These are phyloP conservation scores for Leptinotarsa texana DNA, from an alignment of 1,140 invertebrate species.

Conservation along the genomic window DNA sequence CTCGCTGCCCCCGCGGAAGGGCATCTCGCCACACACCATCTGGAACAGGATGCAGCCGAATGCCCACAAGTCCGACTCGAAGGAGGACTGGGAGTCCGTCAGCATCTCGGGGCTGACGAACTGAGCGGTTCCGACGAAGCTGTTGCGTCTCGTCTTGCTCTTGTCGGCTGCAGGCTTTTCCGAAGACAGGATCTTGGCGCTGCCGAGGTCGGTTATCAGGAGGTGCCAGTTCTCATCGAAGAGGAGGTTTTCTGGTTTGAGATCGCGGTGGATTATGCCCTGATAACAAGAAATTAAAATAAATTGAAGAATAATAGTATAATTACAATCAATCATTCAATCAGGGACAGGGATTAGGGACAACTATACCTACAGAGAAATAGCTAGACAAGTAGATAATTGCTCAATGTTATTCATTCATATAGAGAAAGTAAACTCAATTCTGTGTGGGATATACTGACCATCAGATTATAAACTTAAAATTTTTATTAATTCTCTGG, in stretches of 20 bases:
- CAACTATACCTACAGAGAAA: no score
- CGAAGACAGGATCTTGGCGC: conserved; percentile 76
- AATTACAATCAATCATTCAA: no score
- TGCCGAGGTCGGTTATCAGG: conserved; percentile 96
- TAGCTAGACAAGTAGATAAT: no score
- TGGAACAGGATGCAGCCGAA: conserved; percentile 97
- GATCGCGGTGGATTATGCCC: conserved; percentile 90
- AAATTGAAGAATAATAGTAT: no score
- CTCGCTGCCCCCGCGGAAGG: conserved; percentile 91
- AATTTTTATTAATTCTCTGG: no score
- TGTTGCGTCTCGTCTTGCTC: not conserved
- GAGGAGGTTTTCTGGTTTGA: conserved; percentile 89
- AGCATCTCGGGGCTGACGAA: conserved; percentile 97
- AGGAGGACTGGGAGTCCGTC: conserved; percentile 74
- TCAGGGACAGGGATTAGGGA: no score
- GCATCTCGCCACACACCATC: conserved; percentile 91
- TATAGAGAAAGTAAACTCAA: no score
- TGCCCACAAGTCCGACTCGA: conserved; percentile 95
- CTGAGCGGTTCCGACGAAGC: conserved; percentile 97
- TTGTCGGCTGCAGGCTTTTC: conserved; percentile 31
- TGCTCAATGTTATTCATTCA: no score
- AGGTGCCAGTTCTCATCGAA: conserved; percentile 95
- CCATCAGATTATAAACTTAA: no score
- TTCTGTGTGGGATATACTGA: no score
- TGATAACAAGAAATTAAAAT: conserved; percentile 51